These are phyloP conservation scores for Parotia lawesii DNA, from an alignment of 2,113 vertebrate species.

Conservation along the genomic window DNA sequence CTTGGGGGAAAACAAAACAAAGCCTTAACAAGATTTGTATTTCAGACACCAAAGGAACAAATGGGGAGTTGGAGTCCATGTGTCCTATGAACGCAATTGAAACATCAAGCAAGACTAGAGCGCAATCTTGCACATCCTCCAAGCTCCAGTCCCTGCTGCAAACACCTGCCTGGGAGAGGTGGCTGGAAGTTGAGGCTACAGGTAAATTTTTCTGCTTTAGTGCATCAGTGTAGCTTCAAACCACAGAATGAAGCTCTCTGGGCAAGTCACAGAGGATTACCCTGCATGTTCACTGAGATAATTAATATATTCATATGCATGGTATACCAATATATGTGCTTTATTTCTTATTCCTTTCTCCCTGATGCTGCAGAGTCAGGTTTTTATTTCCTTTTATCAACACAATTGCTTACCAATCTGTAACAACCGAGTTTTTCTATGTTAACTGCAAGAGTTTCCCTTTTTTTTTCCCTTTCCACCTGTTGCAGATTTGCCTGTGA, in stretches of 20 bases:
- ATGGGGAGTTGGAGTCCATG: neutral
- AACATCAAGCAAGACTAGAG: neutral
- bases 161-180: neutral
- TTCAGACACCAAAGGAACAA: neutral
- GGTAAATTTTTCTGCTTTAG: neutral
- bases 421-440: neutral
- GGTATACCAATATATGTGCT: neutral
- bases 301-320: neutral
- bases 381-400: neutral
- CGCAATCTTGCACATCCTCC: neutral
- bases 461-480: neutral
- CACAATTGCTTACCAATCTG: neutral
- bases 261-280: neutral
- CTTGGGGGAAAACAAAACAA: neutral
- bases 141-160: neutral
- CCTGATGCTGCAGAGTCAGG: neutral
- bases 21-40: neutral
- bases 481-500: neutral
- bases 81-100: neutral
- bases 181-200: neutral
- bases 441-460: neutral
- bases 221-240: neutral
- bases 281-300: neutral
- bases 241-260: neutral
- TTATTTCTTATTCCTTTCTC: neutral